These are phyloP conservation scores for Myopa testacea DNA, from an alignment of 2,888 invertebrate genomes.

Conservation along the genomic window DNA sequence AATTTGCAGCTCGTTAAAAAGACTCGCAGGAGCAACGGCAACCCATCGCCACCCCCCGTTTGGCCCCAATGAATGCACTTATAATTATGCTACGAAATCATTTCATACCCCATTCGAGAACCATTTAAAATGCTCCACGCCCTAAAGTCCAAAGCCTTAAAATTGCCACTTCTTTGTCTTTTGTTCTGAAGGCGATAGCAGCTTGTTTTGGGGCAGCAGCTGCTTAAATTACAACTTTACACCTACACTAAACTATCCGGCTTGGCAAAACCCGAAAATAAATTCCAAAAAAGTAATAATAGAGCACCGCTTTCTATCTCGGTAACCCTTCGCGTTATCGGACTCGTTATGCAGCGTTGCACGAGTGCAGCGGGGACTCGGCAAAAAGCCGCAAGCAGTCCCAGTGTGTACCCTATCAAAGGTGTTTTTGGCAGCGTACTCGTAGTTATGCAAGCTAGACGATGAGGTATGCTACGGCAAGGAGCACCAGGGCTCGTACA, in stretches of 20 bases:
- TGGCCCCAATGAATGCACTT: neutral
- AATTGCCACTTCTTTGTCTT: no score
- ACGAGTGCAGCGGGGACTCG: neutral
- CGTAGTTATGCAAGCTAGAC: constrained; percentile 15
- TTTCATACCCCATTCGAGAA: neutral
- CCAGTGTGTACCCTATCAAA: no score
- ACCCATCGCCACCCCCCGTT: neutral
- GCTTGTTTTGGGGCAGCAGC: no score
- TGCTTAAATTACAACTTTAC: constrained; percentile 20
- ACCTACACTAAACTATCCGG: constrained; percentile 10
- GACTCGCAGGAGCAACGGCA: neutral
- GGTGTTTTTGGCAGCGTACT: neutral
- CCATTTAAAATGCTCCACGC: neutral
- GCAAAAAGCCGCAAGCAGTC: neutral
- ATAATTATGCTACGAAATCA: constrained; percentile 19
- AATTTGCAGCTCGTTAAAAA: neutral
- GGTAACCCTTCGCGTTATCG: neutral
- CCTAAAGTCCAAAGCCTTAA: no score
- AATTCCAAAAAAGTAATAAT: neutral
- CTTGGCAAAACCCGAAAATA: neutral
- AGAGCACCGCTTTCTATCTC: neutral
- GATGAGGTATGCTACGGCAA: neutral
- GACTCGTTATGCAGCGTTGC: neutral
- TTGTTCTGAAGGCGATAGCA: no score
- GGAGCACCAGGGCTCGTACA: neutral